phyloP scores from a whole-genome alignment of 2,888 invertebrate species.

The Synanthedon myopaeformis region DNA sequence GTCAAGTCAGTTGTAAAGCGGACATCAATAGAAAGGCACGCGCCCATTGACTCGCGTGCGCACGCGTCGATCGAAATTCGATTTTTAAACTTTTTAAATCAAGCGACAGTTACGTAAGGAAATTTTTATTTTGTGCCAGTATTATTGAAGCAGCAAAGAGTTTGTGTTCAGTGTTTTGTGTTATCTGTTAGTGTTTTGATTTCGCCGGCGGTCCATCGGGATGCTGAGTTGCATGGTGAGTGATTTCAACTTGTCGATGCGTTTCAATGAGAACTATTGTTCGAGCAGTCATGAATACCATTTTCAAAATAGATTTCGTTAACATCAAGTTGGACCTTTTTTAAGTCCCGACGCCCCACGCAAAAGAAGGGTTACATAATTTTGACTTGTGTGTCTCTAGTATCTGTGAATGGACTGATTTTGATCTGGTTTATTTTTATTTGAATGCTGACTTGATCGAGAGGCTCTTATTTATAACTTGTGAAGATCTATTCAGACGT shows the following conservation, averaged over 20 bases:
- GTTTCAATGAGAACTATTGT: constrained; percentile 59
- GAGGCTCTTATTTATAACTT: no score
- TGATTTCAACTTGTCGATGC: constrained; percentile 42
- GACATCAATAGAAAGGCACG: constrained; percentile 45
- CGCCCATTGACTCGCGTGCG: constrained; percentile 31
- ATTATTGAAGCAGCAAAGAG: constrained; percentile 15
- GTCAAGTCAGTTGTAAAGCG: constrained; percentile 29
- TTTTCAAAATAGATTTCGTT: no score
- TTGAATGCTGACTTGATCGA: no score
- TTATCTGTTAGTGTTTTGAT: constrained; percentile 14
- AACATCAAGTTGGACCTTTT: constrained; percentile 29
- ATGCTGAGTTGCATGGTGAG: constrained; percentile 61
- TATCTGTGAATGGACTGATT: no score
- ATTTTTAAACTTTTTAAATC: constrained; percentile 26
- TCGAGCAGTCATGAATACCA: constrained; percentile 16
- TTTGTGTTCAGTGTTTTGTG: constrained; percentile 22
- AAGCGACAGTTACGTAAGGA: constrained; percentile 37
- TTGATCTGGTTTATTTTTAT: no score
- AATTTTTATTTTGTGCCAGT: constrained; percentile 41
- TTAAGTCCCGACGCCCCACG: constrained; percentile 9
- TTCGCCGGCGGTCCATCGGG: constrained; percentile 28
- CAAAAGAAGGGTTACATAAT: no score
- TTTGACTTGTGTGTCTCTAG: no score
- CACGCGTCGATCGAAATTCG: constrained; percentile 39
- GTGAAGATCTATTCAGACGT: no score